phyloP scores from a whole-genome alignment of 2,113 vertebrate genomes.

The Elgaria multicarinata region DNA sequence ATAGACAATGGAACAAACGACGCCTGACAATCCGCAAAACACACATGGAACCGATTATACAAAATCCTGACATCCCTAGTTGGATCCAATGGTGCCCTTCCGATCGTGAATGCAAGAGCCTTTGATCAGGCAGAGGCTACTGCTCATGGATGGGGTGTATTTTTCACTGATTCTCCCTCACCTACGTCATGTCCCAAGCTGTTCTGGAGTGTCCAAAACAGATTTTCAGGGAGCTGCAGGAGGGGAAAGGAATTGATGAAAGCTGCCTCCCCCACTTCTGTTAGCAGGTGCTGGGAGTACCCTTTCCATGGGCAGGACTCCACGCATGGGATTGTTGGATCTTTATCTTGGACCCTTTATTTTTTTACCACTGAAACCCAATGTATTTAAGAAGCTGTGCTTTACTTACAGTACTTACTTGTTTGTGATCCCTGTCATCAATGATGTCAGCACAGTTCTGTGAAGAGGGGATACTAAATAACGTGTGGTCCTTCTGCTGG shows the following conservation, averaged over 20 bases:
- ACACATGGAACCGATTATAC: too few species aligned
- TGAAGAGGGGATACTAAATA: conserved; percentile 49
- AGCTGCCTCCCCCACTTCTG: not conserved
- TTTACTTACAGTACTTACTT: conserved; percentile 44
- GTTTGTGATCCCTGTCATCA: conserved; percentile 35
- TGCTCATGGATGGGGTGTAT: not conserved
- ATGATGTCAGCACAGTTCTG: conserved; percentile 40
- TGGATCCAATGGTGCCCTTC: not conserved
- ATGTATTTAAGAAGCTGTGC: not conserved
- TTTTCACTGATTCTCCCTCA: not conserved
- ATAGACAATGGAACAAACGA: too few species aligned
- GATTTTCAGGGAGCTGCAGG: not conserved
- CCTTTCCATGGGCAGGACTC: not conserved
- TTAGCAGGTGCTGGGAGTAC: not conserved
- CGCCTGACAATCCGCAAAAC: too few species aligned
- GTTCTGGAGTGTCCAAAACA: not conserved
- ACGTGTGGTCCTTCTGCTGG: conserved; percentile 54
- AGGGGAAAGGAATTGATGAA: not conserved
- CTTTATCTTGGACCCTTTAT: not conserved
- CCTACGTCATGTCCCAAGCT: not conserved
- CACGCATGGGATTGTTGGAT: not conserved
- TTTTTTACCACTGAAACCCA: not conserved
- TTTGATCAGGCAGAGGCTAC: not conserved
- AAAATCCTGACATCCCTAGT: too few species aligned
- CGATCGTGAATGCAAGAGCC: not conserved